Percentiles rank a stretch among this genome's conserved stretches.
Conservation (phyloP, 2,797 vertebrate species). For the Sus cebifrons region DNA sequence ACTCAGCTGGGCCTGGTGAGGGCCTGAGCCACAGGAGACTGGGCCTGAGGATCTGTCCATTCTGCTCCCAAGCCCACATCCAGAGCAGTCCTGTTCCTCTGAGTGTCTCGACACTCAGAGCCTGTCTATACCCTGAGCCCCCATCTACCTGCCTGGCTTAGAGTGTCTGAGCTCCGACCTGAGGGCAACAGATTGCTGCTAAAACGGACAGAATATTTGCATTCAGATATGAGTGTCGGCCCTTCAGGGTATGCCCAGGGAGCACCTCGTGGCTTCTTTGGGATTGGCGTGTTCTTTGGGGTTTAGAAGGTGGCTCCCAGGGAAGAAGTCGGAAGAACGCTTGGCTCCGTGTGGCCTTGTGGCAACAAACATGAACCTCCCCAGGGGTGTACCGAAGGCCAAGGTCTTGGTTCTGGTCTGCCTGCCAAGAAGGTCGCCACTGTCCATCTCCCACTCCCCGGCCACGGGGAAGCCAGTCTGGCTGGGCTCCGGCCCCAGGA, state of each 20-base stretch:
- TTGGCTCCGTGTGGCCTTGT: neutral
- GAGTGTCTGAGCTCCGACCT: neutral
- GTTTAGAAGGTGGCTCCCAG: neutral
- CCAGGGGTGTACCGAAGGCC: neutral
- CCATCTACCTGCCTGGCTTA: neutral
- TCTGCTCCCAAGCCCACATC: neutral
- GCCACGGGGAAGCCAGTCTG: neutral
- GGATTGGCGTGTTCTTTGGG: neutral
- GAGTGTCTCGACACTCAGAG: neutral
- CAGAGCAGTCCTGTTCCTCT: neutral
- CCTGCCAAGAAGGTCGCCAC: neutral
- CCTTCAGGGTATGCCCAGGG: neutral
- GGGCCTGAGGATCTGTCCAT: neutral
- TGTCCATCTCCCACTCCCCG: neutral
- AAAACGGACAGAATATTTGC: fast-evolving
- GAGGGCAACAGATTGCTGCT: too few species aligned
- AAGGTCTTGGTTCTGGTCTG: neutral
- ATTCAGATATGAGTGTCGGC: fast-evolving
- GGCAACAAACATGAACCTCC: neutral
- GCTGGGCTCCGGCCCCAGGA: neutral
- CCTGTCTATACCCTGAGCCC: fast-evolving
- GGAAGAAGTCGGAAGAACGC: neutral
- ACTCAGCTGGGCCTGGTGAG: neutral
- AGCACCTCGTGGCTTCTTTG: neutral
- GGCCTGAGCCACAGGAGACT: neutral